A percentile compares a stretch with the other conserved stretches of the same genome.
Evolutionary conservation across 2,113 vertebrate species (phyloP).

Genomic region (Hyla sarda): DNA sequence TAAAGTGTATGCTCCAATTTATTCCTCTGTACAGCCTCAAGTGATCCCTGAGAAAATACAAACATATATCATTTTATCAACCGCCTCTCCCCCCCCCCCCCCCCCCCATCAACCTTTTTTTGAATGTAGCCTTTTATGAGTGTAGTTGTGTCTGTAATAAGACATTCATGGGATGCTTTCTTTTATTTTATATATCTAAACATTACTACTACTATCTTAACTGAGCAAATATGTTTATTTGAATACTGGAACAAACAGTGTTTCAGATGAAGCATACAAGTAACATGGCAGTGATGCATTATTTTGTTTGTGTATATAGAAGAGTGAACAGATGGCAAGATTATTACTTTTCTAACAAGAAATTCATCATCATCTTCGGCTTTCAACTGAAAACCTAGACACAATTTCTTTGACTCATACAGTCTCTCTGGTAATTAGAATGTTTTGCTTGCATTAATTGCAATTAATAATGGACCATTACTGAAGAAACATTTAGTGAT

Average conservation of each 20-base stretch:
- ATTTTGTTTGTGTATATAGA: slow-evolving; percentile 8
- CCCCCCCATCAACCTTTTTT: no score
- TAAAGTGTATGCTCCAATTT: no score
- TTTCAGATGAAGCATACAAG: background rate
- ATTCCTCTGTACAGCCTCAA: no score
- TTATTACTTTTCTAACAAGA: slow-evolving; percentile 4
- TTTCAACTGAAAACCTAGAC: background rate
- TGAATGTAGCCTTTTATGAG: no score
- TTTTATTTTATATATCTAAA: background rate
- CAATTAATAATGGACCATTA: background rate
- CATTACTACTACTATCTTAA: background rate
- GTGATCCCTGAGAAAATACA: no score
- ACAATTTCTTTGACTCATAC: background rate
- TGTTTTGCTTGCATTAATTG: background rate
- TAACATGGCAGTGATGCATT: background rate
- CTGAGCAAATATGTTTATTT: background rate
- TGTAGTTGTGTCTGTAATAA: no score
- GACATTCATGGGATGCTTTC: no score
- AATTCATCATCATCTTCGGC: background rate
- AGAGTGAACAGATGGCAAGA: slow-evolving; percentile 17
- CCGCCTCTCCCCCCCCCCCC: no score
- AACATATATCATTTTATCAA: no score
- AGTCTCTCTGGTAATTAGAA: background rate
- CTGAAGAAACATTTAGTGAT: background rate
- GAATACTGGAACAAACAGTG: background rate